Percentiles rank a stretch among this genome's conserved stretches.
These are phyloP conservation scores for Peromyscus eremicus DNA, from an alignment of 2,797 vertebrate species.

Conservation along the genomic window DNA sequence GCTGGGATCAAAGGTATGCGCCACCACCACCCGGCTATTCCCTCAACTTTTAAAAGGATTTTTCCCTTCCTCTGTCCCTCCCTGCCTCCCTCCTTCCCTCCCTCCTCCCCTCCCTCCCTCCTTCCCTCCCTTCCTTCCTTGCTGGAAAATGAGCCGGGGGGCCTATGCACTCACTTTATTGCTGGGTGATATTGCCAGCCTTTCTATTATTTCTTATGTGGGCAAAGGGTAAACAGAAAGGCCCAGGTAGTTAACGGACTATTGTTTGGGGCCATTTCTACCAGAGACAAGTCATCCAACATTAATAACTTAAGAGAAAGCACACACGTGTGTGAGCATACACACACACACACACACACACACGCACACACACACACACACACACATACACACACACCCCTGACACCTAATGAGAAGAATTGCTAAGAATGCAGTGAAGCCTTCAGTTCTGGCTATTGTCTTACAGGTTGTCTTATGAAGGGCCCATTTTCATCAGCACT, in stretches of 20 bases:
- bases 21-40: background rate
- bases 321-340: accelerated
- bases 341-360: background rate
- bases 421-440: background rate
- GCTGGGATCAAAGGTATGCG: too few species aligned
- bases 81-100: too few species aligned
- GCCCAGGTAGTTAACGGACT: background rate
- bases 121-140: background rate
- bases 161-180: background rate
- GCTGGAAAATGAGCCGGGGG: background rate
- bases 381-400: background rate
- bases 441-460: background rate
- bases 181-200: background rate
- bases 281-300: background rate
- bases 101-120: accelerated
- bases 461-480: background rate
- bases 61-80: background rate
- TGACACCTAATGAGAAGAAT: accelerated
- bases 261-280: background rate
- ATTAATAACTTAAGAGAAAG: background rate
- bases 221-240: background rate
- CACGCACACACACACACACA: background rate
- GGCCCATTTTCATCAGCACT: background rate
- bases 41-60: background rate
- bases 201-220: background rate